These are phyloP conservation scores for Lasioglossum albipes DNA, from an alignment of 1,140 invertebrate genomes.

Conservation along the genomic window DNA sequence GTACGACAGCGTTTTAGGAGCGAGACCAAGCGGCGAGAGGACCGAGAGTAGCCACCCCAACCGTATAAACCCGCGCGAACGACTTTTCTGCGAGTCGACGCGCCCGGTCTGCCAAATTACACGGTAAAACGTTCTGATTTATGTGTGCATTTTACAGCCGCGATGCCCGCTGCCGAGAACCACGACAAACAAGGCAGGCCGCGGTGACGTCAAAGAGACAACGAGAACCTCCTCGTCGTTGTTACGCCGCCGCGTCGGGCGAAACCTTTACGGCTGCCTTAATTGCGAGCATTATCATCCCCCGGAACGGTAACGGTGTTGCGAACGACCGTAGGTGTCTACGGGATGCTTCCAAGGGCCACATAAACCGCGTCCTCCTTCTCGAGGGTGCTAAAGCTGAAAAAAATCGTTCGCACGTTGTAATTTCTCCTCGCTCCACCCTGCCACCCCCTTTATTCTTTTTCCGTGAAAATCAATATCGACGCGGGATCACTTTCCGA, in stretches of 20 bases:
- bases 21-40: not conserved
- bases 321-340: constrained; percentile 57
- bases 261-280: constrained; percentile 48
- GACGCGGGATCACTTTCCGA: not conserved
- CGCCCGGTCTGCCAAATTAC: constrained; percentile 70
- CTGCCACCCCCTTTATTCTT: not conserved
- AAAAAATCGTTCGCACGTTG: constrained; percentile 55
- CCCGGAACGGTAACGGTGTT: constrained; percentile 46
- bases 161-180: constrained; percentile 27
- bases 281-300: constrained; percentile 59
- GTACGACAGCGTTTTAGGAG: too few species aligned
- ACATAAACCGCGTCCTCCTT: constrained; percentile 30
- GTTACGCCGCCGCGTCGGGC: not conserved
- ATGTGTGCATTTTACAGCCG: constrained; percentile 68
- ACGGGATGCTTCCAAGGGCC: not conserved
- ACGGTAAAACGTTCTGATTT: constrained; percentile 76
- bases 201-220: constrained; percentile 42
- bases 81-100: constrained; percentile 40
- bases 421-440: constrained; percentile 43
- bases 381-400: constrained; percentile 33
- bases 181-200: constrained; percentile 50
- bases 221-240: constrained; percentile 29
- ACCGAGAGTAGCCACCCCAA: not conserved
- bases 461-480: constrained; percentile 32
- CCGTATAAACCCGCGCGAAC: constrained; percentile 26